Conservation (phyloP, 35 echinoderm and acorn worm species). For the Apostichopus californicus region DNA sequence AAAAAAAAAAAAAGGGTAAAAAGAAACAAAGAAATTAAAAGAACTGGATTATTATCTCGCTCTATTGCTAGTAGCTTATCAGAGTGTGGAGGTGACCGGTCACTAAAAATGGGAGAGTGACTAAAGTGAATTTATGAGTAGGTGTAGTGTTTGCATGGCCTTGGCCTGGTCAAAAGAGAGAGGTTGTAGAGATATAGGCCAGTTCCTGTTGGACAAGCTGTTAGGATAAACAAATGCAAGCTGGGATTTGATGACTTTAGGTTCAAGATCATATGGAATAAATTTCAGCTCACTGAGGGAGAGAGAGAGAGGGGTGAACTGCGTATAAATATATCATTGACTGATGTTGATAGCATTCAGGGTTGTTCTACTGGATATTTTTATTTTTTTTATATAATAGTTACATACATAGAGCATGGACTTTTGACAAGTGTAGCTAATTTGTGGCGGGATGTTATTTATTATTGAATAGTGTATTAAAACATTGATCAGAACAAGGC, state of each 20-base stretch:
- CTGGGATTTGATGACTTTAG: slow-evolving; percentile 38
- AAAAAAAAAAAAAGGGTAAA: background rate
- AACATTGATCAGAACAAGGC: too few relatives aligned
- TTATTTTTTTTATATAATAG: too few relatives aligned
- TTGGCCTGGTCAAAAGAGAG: slow-evolving; percentile 23
- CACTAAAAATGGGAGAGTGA: slow-evolving; percentile 13
- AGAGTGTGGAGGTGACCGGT: slow-evolving; percentile 52
- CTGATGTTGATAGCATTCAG: background rate
- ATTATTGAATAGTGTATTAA: too few relatives aligned
- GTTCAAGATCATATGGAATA: slow-evolving; percentile 41
- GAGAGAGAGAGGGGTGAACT: too few relatives aligned
- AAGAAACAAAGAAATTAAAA: background rate
- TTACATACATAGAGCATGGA: too few relatives aligned
- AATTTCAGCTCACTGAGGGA: background rate
- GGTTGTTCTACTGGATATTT: too few relatives aligned
- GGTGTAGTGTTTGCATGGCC: slow-evolving; percentile 34
- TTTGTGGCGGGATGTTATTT: too few relatives aligned
- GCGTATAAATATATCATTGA: background rate
- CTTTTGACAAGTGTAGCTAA: too few relatives aligned
- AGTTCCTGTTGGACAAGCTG: slow-evolving; percentile 40
- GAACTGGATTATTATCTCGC: background rate
- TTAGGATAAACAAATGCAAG: slow-evolving; percentile 50
- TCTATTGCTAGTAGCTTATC: slow-evolving; percentile 18
- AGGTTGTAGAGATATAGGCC: slow-evolving; percentile 46
- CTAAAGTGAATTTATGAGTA: slow-evolving; percentile 35